These are phyloP conservation scores for Tridacna gigas DNA, from an alignment of 2,888 invertebrate species.

Conservation along the genomic window DNA sequence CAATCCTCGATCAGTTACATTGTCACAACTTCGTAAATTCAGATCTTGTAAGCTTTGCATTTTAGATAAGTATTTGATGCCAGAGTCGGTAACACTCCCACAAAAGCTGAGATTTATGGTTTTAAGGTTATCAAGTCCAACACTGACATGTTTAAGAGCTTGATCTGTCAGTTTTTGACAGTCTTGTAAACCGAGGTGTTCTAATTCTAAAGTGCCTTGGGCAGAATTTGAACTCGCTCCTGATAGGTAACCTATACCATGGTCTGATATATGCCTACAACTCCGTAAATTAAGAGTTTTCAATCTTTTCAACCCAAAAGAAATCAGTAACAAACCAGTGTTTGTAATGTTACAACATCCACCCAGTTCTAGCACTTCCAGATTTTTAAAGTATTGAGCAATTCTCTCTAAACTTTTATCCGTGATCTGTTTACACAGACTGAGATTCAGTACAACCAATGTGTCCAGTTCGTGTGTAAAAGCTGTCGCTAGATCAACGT, in stretches of 20 bases:
- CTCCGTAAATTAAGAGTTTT: constrained; percentile 94
- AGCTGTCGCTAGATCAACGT: constrained; percentile 93
- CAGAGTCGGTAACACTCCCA: constrained; percentile 96
- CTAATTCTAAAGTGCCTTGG: constrained; percentile 89
- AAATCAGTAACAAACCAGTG: constrained; percentile 93
- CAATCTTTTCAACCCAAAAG: constrained; percentile 94
- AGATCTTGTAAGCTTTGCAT: constrained; percentile 93
- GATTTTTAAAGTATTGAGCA: constrained; percentile 92
- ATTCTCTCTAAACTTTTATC: constrained; percentile 94
- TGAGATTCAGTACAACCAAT: constrained; percentile 93
- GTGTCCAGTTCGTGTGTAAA: constrained; percentile 91
- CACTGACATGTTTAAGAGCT: constrained; percentile 93
- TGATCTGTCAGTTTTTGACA: constrained; percentile 97
- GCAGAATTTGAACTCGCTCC: constrained; percentile 70
- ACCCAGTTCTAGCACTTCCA: constrained; percentile 94
- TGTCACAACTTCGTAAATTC: constrained; percentile 96
- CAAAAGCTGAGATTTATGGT: constrained; percentile 97
- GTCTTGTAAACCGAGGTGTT: constrained; percentile 95
- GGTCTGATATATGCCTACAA: constrained; percentile 96
- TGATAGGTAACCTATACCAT: constrained; percentile 94
- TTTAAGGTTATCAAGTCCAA: constrained; percentile 91
- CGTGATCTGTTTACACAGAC: constrained; percentile 97
- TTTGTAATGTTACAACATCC: constrained; percentile 97
- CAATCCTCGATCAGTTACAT: constrained; percentile 96
- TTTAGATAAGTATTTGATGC: constrained; percentile 93